Percentiles rank a stretch among this genome's conserved stretches.
Conservation (phyloP, 2,797 vertebrate species). For the Gallinago solitaria region DNA sequence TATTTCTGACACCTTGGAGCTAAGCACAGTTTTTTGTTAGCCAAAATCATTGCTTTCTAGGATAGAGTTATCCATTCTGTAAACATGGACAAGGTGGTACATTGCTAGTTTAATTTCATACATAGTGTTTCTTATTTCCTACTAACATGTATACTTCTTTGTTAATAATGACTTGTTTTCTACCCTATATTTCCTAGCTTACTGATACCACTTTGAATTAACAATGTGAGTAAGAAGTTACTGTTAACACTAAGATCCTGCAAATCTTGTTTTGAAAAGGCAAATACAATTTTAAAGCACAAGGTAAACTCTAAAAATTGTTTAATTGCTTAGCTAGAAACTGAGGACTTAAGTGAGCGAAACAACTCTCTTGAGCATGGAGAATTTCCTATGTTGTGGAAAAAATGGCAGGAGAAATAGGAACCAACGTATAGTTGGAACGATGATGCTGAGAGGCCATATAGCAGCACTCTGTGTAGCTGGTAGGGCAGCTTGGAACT, state of each 20-base stretch:
- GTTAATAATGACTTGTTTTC: neutral
- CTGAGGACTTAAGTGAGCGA: neutral
- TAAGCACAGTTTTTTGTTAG: neutral
- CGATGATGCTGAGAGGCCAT: neutral
- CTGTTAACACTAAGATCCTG: neutral
- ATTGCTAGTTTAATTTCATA: neutral
- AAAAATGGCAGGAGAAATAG: neutral
- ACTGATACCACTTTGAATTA: neutral
- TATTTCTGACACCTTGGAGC: neutral
- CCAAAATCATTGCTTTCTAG: neutral
- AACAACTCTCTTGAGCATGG: neutral
- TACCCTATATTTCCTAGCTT: neutral
- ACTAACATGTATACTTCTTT: neutral
- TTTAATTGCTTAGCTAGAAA: neutral
- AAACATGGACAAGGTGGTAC: neutral
- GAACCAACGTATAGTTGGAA: neutral
- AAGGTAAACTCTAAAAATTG: neutral
- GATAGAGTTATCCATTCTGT: neutral
- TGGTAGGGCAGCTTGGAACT: neutral
- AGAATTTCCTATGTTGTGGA: neutral
- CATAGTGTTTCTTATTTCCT: neutral
- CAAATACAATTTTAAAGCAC: neutral
- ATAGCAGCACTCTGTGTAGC: neutral
- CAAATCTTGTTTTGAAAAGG: neutral
- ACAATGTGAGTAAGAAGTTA: neutral